Percentiles rank a stretch among this genome's conserved stretches.
phyloP scores from a whole-genome alignment of 2,113 vertebrate species.

The Steatornis caripensis region DNA sequence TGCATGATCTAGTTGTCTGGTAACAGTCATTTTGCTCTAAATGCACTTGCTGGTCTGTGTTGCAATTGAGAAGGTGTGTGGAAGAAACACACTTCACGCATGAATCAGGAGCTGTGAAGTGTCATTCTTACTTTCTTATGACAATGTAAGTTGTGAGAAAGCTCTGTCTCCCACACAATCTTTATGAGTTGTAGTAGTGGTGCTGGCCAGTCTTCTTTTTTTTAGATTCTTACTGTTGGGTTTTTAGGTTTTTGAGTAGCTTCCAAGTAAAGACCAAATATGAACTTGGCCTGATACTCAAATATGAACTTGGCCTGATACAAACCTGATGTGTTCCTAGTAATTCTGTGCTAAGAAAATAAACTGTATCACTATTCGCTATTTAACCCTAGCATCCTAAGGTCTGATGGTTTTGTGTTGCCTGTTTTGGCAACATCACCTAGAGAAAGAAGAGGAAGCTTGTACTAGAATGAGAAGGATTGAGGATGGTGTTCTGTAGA shows the following conservation, averaged over 20 bases:
- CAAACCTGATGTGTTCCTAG: neutral
- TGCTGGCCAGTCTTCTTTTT: neutral
- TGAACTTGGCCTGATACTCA: neutral
- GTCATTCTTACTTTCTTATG: neutral
- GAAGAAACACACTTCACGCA: neutral
- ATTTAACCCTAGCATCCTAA: neutral
- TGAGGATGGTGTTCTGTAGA: neutral
- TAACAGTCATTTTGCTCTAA: neutral
- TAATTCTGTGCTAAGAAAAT: neutral
- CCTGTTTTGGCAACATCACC: neutral
- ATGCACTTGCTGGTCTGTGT: neutral
- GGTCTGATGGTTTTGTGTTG: neutral
- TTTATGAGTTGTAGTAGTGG: neutral
- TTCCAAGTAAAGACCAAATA: neutral
- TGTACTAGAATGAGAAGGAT: neutral
- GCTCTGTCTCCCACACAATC: neutral
- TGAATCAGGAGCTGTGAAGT: neutral
- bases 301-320: neutral
- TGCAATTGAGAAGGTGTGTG: neutral
- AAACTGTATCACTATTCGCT: neutral
- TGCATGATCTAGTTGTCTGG: neutral
- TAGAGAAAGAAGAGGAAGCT: neutral
- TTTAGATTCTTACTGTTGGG: neutral
- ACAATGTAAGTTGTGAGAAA: neutral
- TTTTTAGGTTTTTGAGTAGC: neutral